Evolutionary conservation across 2,888 invertebrate species (phyloP), one percentile per base, ranked within the genome.

Genomic region (Eupithecia exiguata): DNA sequence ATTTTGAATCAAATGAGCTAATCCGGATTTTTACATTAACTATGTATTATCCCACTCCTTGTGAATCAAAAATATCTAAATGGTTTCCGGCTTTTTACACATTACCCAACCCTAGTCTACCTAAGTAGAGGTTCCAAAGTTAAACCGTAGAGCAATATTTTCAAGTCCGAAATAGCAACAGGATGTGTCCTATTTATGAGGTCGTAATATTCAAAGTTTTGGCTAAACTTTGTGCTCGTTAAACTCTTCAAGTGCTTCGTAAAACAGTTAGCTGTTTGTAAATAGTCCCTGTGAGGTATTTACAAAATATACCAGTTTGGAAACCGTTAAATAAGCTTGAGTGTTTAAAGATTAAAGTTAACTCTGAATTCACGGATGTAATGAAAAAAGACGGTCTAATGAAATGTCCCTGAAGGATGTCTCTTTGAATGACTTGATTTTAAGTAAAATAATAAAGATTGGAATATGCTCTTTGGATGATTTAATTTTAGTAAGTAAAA

Each of bases 281-380:
- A 89, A 89, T 78, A 78, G 76, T 77, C 80, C 82, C 81, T 82
- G 83, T 83, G 80, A 83, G 81, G 73, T 91, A 90, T 91, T 92
- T 92, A 89, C 89, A 87, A 92, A 92, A 91, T 91, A 91, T 73
- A 84, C 84, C 84, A 83, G 83, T 86, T 86, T 84, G 77, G 81
- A 82, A 84, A 79, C 84, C 84, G 82, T 87, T 84, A 87, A 88
- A 82, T 81, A 82, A 61, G 69, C 69, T 61, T 58, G 68, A 69
- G 36, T 62, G 75, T 75, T 75, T 70, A 58, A 72, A 72, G 69
- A 74, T 71, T 71, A 68, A 38, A 43, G 69, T 53, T 25, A 67
- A 69, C 69, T 63, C 25, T 61, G 61, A 58, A 71, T 65, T 70
- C 36, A 36, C 53, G 62, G 49, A 53, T 46, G 71, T 43, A 66